Percentiles rank a stretch among this genome's conserved stretches.
phyloP scores from a whole-genome alignment of 2,888 invertebrate species.

The Sepiola atlantica region DNA sequence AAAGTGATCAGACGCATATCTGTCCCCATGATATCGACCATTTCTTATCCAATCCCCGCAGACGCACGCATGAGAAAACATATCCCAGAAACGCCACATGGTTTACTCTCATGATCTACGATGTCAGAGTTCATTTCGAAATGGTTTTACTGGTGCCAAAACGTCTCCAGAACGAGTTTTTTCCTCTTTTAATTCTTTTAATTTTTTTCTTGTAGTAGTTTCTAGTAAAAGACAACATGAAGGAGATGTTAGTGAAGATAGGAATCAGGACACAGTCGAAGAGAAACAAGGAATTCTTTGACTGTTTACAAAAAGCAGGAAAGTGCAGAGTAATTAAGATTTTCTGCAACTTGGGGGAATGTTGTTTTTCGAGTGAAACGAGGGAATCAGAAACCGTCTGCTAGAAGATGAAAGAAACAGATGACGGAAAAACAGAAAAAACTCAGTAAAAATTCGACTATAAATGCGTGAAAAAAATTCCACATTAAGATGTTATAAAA shows the following conservation, averaged over 20 bases:
- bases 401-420: background rate
- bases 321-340: conserved; percentile 13
- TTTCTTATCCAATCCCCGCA: background rate
- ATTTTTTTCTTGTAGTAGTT: background rate
- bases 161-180: background rate
- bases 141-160: background rate
- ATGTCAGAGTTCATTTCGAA: conserved; percentile 16
- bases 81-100: background rate
- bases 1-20: too few relatives aligned
- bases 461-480: too few relatives aligned
- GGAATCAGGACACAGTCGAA: background rate
- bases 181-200: background rate
- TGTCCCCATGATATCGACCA: too few relatives aligned
- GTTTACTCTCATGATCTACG: background rate
- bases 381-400: background rate
- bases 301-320: background rate
- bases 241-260: background rate
- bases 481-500: too few relatives aligned
- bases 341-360: conserved; percentile 32
- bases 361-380: background rate
- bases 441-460: too few relatives aligned
- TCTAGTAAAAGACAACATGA: background rate
- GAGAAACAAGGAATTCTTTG: conserved; percentile 8
- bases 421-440: too few relatives aligned
- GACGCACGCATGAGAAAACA: background rate